Evolutionary conservation across 2,113 vertebrate species (phyloP).

Genomic region (Tursiops truncatus): DNA sequence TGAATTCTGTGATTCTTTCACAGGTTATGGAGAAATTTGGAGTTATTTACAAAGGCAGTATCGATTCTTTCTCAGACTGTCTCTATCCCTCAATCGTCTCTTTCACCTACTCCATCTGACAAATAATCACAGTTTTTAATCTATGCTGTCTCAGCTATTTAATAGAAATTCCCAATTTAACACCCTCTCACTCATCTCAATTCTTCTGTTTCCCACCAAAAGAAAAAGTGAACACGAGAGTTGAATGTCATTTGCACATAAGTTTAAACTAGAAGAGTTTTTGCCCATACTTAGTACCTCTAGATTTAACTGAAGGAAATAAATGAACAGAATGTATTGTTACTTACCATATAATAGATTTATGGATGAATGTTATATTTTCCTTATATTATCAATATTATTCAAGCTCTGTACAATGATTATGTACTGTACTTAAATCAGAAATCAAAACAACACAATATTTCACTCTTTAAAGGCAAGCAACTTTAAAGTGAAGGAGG

Average conservation of each 20-base stretch:
- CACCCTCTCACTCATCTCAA: neutral
- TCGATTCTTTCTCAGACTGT: neutral
- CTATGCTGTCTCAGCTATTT: neutral
- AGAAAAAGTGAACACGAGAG: neutral
- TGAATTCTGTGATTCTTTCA: neutral
- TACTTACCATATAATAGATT: neutral
- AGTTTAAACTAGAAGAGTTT: neutral
- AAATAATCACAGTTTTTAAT: neutral
- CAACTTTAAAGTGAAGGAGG: neutral
- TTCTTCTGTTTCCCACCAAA: neutral
- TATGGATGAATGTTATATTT: neutral
- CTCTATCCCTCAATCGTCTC: neutral
- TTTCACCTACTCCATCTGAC: neutral
- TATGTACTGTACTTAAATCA: neutral
- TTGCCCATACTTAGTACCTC: rapidly evolving
- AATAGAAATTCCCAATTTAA: neutral
- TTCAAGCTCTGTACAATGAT: neutral
- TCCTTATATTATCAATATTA: neutral
- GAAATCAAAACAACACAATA: neutral
- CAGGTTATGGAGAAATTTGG: rapidly evolving
- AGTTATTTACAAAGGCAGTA: neutral
- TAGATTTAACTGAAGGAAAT: neutral
- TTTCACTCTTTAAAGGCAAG: neutral
- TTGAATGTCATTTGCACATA: neutral
- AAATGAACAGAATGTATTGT: neutral